Conservation (phyloP, 2,797 vertebrate species). For the Argyrosomus regius region DNA sequence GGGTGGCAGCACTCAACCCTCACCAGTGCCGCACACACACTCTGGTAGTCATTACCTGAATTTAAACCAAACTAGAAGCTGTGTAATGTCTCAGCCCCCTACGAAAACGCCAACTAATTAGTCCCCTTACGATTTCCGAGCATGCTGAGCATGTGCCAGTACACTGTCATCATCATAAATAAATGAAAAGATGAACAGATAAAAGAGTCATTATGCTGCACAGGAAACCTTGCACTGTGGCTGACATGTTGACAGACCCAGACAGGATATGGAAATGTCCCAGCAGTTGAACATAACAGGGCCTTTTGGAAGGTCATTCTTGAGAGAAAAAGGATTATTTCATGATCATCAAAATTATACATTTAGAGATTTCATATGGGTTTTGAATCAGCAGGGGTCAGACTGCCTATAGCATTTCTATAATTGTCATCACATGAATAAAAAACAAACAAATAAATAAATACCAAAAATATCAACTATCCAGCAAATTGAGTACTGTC, state of each 20-base stretch:
- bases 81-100: conserved; percentile 45
- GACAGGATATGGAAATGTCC: conserved; percentile 45
- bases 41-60: conserved; percentile 61
- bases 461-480: neutral
- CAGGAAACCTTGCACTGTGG: conserved; percentile 50
- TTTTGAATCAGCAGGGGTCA: neutral
- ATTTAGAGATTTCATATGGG: neutral
- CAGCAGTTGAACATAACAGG: conserved; percentile 30
- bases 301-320: conserved; percentile 35
- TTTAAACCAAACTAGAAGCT: conserved; percentile 59
- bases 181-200: conserved; percentile 81
- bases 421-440: conserved; percentile 6
- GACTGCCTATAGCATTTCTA: neutral
- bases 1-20: conserved; percentile 45
- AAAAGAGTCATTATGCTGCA: conserved; percentile 70
- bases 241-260: conserved; percentile 55
- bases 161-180: conserved; percentile 81
- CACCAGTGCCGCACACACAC: conserved; percentile 36
- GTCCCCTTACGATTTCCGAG: conserved; percentile 73
- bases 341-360: neutral
- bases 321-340: conserved; percentile 17
- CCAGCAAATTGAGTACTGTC: neutral
- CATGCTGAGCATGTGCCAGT: conserved; percentile 69
- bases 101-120: conserved; percentile 78
- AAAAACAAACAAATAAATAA: neutral